Base-by-base conservation (phyloP, 2,888 invertebrate genomes). In the Volucella zonaria region DNA sequence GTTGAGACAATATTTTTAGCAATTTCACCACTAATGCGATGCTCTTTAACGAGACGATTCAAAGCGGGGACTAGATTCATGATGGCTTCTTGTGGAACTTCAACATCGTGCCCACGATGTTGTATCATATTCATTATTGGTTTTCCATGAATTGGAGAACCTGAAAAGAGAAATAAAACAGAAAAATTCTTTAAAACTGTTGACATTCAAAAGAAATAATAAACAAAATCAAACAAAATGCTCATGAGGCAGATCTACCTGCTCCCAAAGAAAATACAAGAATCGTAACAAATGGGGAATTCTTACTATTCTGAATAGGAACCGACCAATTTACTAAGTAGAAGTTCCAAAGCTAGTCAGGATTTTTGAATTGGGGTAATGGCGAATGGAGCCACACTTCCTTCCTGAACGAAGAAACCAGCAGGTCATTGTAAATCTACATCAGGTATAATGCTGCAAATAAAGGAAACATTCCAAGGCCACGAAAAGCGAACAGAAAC, bases 111-210 rank as follows among this genome's bases (percentile, higher is more conserved):
- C 4, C 89, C 89, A 12, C 90, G 90, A 2, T 90, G 88, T 75
- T 90, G 78, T 9, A 89, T 87, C 64, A 89, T 87, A 86, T 89
- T 89, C 42, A 89, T 75, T 12, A 90, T 89, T 8, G 90, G 89
- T 86, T 92, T 92, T n/a, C 91, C 90, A 81, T 94, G 95, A 70
- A 94, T 94, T 45, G 95, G 95, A 10, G 95, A 95, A 78, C 94
- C 95, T 94, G 87, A 10, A 89, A 89, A 67, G 47, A 64, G 31
- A 10, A 52, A 76, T 8, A 23, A 23, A 45, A 51, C 40, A 45
- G 23, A 3, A n/a, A 8, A 15, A 38, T 3, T 45, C 31, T 11
- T 31, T 47, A 43, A 3, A 31, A 31, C 31, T 31, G 0, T 31
- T 31, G 1, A 23, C 23, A 23, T 23, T 23, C 0, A 6, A 31